Base-by-base conservation (phyloP, 2,888 invertebrate species). In the Gerris lacustris region DNA sequence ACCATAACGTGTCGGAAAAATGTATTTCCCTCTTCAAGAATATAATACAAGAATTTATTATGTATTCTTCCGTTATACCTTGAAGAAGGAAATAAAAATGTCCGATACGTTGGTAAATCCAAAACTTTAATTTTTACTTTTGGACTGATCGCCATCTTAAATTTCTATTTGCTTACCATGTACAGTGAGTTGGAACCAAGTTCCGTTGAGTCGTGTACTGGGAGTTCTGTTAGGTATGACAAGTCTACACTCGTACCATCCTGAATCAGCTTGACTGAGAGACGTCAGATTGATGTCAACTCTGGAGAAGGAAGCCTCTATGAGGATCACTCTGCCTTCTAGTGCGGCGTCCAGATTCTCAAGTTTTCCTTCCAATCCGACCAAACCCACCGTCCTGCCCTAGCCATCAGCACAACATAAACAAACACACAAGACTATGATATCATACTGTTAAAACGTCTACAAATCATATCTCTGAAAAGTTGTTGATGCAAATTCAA, bases 211-310 rank as follows among this genome's bases (percentile, higher is more conserved):
- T 75, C 90, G 85, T 45, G 88, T 86, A 75, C 88, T 89, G n/a
- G 93, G 92, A 70, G 90, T 87, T 77, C 94, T 87, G 81, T 94
- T 93, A 73, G 94, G 90, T 80, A 93, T 94, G 78, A 89, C 86
- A 74, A 95, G 88, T 79, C 87, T 88, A 82, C 96, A 96, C 82
- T 93, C 91, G 82, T 92, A 96, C 86, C 92, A 91, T 76, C 95
- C 96, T 78, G 90, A 88, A 82, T 96, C 96, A 69, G 90, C 44
- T 44, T 67, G 44, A 17, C 67, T 31, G 44, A 31, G 15, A 11
- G 45, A n/a, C 66, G 70, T 66, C 66, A 70, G 70, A 6, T 64
- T 64, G 2, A 64, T 64, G 7, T 31, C 31, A 7, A 64, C 64
- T 17, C 18, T n/a, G 9, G n/a, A n/a, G 31, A n/a, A n/a, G 9